Evolutionary conservation across 2,888 invertebrate genomes (phyloP), one percentile per base, ranked within the genome.

Genomic region (Oxytorus armatus): DNA sequence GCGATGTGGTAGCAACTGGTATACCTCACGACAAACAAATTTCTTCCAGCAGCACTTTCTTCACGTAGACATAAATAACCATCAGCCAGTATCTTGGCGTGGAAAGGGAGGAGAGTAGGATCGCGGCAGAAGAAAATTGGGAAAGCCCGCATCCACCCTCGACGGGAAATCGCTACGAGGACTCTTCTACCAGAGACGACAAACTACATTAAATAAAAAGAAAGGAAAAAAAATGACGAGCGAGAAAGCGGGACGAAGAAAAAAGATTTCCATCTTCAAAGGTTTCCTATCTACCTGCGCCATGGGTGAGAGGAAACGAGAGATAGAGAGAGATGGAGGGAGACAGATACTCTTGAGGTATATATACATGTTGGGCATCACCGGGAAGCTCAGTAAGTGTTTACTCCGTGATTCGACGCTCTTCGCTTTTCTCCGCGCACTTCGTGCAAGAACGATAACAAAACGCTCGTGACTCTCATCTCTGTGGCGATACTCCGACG

Each of bases 181-280:
- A 80, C 63, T 77, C 65, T 65, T 57, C 70, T 66, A 42, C 42
- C 57, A n/a, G 69, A 77, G 55, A 80, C 69, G 77, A 44, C 63
- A 77, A 80, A 77, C 73, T 80, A 77, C 73, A 77, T 80, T 80
- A 75, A 72, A 79, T 63, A 74, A 65, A 74, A 74, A 42, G n/a
- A 63, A 61, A 5, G 11, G 7, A n/a, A 65, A 70, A 21, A 79
- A 75, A 73, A 77, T 72, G 72, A 63, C 77, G 72, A 68, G 68
- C 33, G 69, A 70, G 36, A 66, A 59, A 44, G 59, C 66, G 29
- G 68, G 74, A 61, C 39, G 51, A 51, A 49, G 25, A 47, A 66
- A 76, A 77, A 80, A 80, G 68, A 80, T 80, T 80, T 77, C 73
- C 63, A 77, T 80, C 77, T 80, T 80, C 80, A 80, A 80, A 80